Percentiles rank a stretch among this genome's conserved stretches.
Evolutionary conservation across 2,113 vertebrate genomes (phyloP).

Genomic region (Pygoscelis adeliae): DNA sequence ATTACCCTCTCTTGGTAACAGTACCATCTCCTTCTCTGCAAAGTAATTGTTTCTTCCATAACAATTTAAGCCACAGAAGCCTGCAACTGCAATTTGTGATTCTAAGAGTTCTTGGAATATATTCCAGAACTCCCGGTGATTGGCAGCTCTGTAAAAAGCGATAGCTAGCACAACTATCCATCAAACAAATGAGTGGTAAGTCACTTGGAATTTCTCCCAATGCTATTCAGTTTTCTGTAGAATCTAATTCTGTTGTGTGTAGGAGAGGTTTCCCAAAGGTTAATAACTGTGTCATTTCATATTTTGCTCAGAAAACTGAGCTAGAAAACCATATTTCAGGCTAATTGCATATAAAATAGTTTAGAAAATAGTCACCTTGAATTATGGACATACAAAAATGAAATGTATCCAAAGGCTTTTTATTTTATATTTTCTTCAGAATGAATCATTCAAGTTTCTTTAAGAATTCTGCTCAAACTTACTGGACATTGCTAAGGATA

Average conservation of each 20-base stretch:
- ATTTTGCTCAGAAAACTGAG: slow-evolving; percentile 31
- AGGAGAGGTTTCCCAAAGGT: slow-evolving; percentile 48
- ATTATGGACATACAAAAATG: slow-evolving; percentile 6
- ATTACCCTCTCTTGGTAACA: neutral
- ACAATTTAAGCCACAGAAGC: neutral
- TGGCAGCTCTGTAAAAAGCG: slow-evolving; percentile 34
- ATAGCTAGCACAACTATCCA: slow-evolving; percentile 13
- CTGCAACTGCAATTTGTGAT: neutral
- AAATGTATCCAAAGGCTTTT: neutral
- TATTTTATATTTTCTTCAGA: slow-evolving; percentile 33
- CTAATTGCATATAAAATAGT: slow-evolving; percentile 48
- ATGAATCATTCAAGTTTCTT: neutral
- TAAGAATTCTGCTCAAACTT: neutral
- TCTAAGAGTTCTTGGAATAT: neutral
- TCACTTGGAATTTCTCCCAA: slow-evolving; percentile 48
- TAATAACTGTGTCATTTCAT: slow-evolving; percentile 43
- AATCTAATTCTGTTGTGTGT: slow-evolving; percentile 46
- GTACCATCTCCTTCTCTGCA: neutral
- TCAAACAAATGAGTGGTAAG: slow-evolving; percentile 44
- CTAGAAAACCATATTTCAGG: slow-evolving; percentile 12
- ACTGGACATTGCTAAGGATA: neutral
- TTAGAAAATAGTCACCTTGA: slow-evolving; percentile 50
- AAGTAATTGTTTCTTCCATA: neutral
- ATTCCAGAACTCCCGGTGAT: slow-evolving; percentile 1
- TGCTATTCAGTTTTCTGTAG: slow-evolving; percentile 14